Base-by-base conservation (phyloP, 2,797 vertebrate genomes). In the Clangula hyemalis region DNA sequence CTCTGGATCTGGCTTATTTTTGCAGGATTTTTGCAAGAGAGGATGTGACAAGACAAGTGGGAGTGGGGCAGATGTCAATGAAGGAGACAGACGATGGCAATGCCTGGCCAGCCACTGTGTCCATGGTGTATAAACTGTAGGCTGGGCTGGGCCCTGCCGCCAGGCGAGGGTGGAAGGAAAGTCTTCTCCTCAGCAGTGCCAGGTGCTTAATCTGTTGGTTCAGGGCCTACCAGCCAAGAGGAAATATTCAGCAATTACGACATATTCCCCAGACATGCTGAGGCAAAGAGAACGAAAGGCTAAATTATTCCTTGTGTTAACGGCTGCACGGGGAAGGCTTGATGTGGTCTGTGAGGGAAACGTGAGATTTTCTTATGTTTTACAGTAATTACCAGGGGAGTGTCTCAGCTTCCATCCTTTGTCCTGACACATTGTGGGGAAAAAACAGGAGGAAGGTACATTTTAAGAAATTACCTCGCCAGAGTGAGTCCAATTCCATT, bases 401-500 rank as follows among this genome's bases (percentile, higher is more conserved):
- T 17, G 66, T 68, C 72, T 92, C 82, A 45, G 30, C 41, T 88
- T 73, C 82, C 38, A 51, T 70, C 78, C 66, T 36, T 66, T 7
- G 72, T 25, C 16, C 22, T 25, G 13, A 60, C 78, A 77, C 19
- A 30, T 0, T 25, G 30, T 8, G 41, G 24, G 34, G 2, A 0
- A 18, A 74, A 74, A 76, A 36, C 2, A 25, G 39, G 30, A 75
- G 65, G 58, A 70, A 65, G 27, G 41, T 27, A 1, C 2, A n/a
- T 77, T 89, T 69, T 36, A 85, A 85, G 72, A 87, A 89, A 84
- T 97, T 96, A 97, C 96, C 97, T 98, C 76, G 97, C 96, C 65
- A 97, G 85, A 58, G 96, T 98, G 60, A 98, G 96, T 70, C 97
- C 96, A 70, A 95, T 97, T 79, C 97, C 96, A 71, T 95, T 97